These are phyloP conservation scores for Carcharodon carcharias DNA, from an alignment of 2,797 vertebrate species.

Conservation along the genomic window DNA sequence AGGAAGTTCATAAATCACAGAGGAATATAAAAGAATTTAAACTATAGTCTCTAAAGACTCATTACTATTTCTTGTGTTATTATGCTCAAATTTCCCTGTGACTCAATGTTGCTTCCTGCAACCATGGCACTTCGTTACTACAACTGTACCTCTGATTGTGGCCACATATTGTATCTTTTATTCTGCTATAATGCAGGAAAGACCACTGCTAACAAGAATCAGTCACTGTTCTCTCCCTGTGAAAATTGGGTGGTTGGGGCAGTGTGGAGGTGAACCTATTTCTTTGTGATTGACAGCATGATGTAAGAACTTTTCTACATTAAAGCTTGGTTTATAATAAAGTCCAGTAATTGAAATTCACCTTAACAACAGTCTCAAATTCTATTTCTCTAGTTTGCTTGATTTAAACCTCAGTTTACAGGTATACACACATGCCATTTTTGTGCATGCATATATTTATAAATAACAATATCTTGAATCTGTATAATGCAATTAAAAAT, in stretches of 20 bases:
- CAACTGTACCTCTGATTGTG: neutral
- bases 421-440: too few species aligned
- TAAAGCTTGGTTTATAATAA: neutral
- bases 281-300: neutral
- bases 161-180: too few species aligned
- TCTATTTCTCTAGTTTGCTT: neutral
- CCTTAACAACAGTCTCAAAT: neutral
- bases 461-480: neutral
- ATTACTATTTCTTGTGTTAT: neutral
- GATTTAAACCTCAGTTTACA: neutral
- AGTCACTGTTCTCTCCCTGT: neutral
- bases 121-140: neutral
- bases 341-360: neutral
- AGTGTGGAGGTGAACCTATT: neutral
- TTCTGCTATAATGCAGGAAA: neutral
- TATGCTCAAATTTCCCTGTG: neutral
- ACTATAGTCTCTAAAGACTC: neutral
- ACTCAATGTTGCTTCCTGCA: neutral
- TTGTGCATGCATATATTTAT: neutral
- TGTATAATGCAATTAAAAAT: too few species aligned
- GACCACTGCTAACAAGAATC: neutral
- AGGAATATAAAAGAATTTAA: neutral
- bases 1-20: neutral
- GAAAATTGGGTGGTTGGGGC: neutral
- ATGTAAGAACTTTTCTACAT: neutral